Evolutionary conservation across 1,140 invertebrate species (phyloP), one percentile per base, ranked within the genome.

Genomic region (Acromyrmex echinatior): DNA sequence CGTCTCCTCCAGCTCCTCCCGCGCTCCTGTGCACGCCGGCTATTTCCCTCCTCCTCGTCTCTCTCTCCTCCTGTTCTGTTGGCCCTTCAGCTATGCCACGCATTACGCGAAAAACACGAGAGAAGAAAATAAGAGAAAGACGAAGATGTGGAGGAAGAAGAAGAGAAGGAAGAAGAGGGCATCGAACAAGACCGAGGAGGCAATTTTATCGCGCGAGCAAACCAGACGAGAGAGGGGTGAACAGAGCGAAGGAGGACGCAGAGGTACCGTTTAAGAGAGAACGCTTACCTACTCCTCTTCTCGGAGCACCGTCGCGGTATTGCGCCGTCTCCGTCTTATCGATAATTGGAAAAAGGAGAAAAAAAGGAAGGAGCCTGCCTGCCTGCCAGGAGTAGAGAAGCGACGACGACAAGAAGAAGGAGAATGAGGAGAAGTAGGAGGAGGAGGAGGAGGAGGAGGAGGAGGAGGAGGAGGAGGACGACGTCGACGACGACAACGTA

Each of bases 341-440:
- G 93, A 93, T 93, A 93, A 94, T 94, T 94, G 92, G 93, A 92
- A 93, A 92, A 93, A 93, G 86, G 86, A 92, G 92, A 91, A 91
- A 91, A 70, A 87, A 86, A 78, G 51, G 63, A 58, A 70, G 53
- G 49, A 68, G 62, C 60, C 62, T 65, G 80, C 66, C 62, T 39
- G 81, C 28, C 62, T 39, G 81, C 28, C 56, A 56, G 79, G 35
- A 25, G 58, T 28, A 73, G 81, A 49, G 58, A 53, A 68, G n/a
- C 56, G 49, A 70, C 77, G 65, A 70, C 62, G 70, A 63, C 86
- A 25, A 60, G 14, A 78, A 74, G 66, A 80, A 80, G 14, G 35
- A 58, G 21, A 39, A 39, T 6, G 82, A 65, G 65, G 68, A 60
- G 18, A 2, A 62, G 45, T 28, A 87, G 87, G 1, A 10, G 39